Base-by-base conservation (phyloP, 2,888 invertebrate genomes). In the Gari tellinella region DNA sequence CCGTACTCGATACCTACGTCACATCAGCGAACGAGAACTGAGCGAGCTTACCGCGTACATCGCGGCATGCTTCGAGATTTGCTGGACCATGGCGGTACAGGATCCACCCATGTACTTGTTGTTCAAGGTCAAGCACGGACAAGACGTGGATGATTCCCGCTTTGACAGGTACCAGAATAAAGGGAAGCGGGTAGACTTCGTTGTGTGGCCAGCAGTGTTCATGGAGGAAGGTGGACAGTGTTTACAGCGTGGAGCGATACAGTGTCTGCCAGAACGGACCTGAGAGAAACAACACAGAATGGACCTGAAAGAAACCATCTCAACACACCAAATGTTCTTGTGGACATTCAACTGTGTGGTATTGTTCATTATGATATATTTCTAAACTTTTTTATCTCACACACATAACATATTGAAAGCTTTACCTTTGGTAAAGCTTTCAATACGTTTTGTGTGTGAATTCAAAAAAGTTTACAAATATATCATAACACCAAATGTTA, bases 61-160 rank as follows among this genome's bases (percentile, higher is more conserved):
- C 8, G 62, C 56, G 40, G 73, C 75, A n/a, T 84, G 83, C 61
- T 74, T 82, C 56, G 80, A 79, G 41, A 45, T 84, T 10, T 79
- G 72, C 49, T 84, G 83, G 83, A 64, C 77, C 56, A 84, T 83
- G 83, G 73, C 80, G 1, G 75, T 72, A 2, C 83, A 83, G 53
- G 80, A 84, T 14, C 83, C 83, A 12, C 82, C 83, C 0, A 84
- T 84, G 82, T 84, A 84, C 53, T 55, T 84, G 15, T 60, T 81
- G 55, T 84, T 84, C 52, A 69, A 75, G 53, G 76, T 82, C 25
- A 74, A 79, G 55, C 82, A 82, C 49, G 79, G 77, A 12, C 62
- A 76, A 7, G 75, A 77, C 14, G 72, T 81, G 1, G 82, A 82
- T 21, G 55, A 19, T 14, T 72, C 77, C 19, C 79, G 51, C 40